Percentiles rank a stretch among this genome's conserved stretches.
Conservation (phyloP, 2,797 vertebrate species). For the Ctenosaura bakeri region DNA sequence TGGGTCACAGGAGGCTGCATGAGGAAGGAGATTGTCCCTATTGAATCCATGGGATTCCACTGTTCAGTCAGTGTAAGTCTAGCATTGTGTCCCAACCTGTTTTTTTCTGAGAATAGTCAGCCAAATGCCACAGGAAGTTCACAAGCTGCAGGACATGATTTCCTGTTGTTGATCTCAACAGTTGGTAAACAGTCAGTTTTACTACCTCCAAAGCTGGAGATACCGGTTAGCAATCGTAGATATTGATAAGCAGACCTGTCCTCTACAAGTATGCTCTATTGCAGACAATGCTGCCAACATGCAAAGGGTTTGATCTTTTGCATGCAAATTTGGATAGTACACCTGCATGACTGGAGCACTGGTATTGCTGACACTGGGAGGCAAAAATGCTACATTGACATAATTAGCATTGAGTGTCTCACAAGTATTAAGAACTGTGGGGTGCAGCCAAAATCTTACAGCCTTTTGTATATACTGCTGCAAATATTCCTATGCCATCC, state of each 20-base stretch:
- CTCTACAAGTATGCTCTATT: neutral
- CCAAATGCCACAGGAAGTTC: neutral
- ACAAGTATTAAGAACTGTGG: neutral
- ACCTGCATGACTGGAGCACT: too few species aligned
- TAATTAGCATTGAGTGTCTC: neutral
- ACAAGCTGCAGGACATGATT: neutral
- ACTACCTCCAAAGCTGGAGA: neutral
- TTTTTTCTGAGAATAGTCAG: neutral
- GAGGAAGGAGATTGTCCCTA: too few species aligned
- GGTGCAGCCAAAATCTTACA: neutral
- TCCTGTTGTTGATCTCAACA: neutral
- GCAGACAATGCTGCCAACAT: neutral
- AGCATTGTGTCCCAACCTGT: too few species aligned
- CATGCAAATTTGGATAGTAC: neutral
- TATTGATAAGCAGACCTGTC: neutral
- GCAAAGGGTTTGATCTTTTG: neutral
- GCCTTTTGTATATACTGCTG: neutral
- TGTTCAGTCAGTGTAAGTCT: too few species aligned
- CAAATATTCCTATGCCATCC: neutral
- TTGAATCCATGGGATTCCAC: too few species aligned
- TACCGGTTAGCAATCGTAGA: neutral
- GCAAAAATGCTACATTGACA: neutral
- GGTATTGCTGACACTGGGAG: too few species aligned
- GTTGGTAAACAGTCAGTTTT: neutral
- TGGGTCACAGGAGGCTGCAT: too few species aligned